Evolutionary conservation across 1,140 invertebrate genomes (phyloP).

Genomic region (Aphis craccivora): DNA sequence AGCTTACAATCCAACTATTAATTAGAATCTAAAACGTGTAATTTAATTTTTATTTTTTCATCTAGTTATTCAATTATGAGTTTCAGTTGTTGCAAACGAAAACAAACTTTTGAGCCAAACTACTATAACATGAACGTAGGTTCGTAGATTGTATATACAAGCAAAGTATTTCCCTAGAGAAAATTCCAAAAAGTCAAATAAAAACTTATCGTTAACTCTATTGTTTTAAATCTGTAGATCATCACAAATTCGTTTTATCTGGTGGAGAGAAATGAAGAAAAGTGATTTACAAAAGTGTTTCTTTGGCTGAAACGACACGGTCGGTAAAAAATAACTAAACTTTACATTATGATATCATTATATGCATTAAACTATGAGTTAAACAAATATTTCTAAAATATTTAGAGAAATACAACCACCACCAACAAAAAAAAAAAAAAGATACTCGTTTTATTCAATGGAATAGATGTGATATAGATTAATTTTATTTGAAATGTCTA

Average conservation of each 20-base stretch:
- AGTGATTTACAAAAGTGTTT: background rate
- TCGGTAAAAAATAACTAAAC: background rate
- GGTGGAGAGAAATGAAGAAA: background rate
- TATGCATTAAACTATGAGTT: background rate
- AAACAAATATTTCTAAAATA: background rate
- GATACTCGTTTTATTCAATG: too few relatives aligned
- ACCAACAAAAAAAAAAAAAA: background rate
- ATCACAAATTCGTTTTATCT: background rate
- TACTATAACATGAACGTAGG: background rate
- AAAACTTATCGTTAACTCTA: slow-evolving; percentile 15
- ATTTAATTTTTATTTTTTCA: slow-evolving; percentile 1
- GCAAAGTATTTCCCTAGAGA: background rate
- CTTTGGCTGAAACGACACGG: background rate
- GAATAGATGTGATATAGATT: too few relatives aligned
- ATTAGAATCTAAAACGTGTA: background rate
- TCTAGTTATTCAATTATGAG: background rate
- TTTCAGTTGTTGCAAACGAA: background rate
- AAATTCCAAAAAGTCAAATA: slow-evolving; percentile 5
- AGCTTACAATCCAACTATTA: background rate
- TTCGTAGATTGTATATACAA: background rate
- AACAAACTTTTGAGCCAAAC: background rate
- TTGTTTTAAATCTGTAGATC: background rate
- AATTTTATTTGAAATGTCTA: too few relatives aligned
- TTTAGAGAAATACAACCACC: background rate
- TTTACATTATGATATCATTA: background rate